These are phyloP conservation scores for Spodoptera picta DNA, from an alignment of 2,888 invertebrate species.

Conservation along the genomic window DNA sequence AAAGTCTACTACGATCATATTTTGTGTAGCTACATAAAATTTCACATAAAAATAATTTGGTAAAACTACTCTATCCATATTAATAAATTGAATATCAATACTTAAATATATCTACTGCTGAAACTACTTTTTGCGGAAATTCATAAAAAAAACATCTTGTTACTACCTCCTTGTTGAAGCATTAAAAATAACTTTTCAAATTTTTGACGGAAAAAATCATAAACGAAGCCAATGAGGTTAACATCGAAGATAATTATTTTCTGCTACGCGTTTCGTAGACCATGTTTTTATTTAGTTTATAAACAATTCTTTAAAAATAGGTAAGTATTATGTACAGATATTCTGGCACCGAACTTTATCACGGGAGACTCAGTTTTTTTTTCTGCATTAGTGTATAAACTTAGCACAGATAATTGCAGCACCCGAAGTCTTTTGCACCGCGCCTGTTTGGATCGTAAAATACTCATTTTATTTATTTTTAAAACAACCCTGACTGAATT, in stretches of 20 bases:
- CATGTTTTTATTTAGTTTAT: slow-evolving; percentile 20
- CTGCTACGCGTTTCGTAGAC: slow-evolving; percentile 32
- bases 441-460: slow-evolving; percentile 23
- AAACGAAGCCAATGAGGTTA: slow-evolving; percentile 37
- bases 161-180: not conserved
- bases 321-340: slow-evolving; percentile 10
- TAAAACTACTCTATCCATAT: no score
- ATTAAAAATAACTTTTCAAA: slow-evolving; percentile 4
- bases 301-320: slow-evolving; percentile 40
- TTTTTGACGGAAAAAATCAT: slow-evolving; percentile 13
- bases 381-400: slow-evolving; percentile 10
- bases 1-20: no score
- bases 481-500: slow-evolving; percentile 1
- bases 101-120: no score
- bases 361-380: slow-evolving; percentile 34
- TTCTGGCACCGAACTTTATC: slow-evolving; percentile 43
- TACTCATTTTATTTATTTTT: slow-evolving; percentile 17
- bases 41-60: no score
- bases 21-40: no score
- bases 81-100: no score
- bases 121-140: not conserved
- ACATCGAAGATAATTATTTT: slow-evolving; percentile 25
- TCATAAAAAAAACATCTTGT: slow-evolving; percentile 4
- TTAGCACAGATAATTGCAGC: slow-evolving; percentile 25
- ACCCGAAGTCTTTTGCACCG: slow-evolving; percentile 19